Base-by-base conservation (phyloP, 2,113 vertebrate species). In the Laticauda laticaudata region DNA sequence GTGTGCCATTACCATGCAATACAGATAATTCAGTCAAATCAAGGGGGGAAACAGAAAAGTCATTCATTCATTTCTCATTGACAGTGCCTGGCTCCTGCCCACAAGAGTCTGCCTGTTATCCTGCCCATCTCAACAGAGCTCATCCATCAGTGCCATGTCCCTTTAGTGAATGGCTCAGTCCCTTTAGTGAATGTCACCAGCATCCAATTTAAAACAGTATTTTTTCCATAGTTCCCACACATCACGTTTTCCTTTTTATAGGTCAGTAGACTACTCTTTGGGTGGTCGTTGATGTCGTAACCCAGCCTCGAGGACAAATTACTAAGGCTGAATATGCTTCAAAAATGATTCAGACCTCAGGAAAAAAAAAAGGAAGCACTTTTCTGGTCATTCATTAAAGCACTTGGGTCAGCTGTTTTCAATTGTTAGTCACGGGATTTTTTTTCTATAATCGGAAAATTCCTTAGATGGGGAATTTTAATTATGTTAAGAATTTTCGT, bases 21-120 rank as follows among this genome's bases (percentile, higher is more conserved):
- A 86, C 55, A 54, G 29, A 75, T 61, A 61, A 26, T 48, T 48
- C 56, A 3, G 24, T 26, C 24, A 57, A 56, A 91, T 92, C 75
- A 56, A 69, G 86, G 39, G 88, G 88, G 91, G 86, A 92, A 61
- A 92, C 92, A 39, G 75, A 92, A 90, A 90, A 87, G 51, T 54
- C 88, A 87, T 64, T 64, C 90, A 89, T 93, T 89, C 55, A 23
- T 91, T 89, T 89, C 64, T 69, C 69, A 43, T 14, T 92, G 93
- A 89, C 55, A 54, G 87, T 15, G 2, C 15, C 2, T 43, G 10
- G 87, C 87, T 91, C 61, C 92, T 85, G 39, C 59, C 26, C 51
- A 26, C 59, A 43, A 89, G 75, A 56, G 48, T 3, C 69, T 89
- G 20, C 88, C 87, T 51, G 43, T 85, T 51, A 89, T 91, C 51